phyloP scores from a whole-genome alignment of 2,113 vertebrate species.

The Ancistrus triradiatus region DNA sequence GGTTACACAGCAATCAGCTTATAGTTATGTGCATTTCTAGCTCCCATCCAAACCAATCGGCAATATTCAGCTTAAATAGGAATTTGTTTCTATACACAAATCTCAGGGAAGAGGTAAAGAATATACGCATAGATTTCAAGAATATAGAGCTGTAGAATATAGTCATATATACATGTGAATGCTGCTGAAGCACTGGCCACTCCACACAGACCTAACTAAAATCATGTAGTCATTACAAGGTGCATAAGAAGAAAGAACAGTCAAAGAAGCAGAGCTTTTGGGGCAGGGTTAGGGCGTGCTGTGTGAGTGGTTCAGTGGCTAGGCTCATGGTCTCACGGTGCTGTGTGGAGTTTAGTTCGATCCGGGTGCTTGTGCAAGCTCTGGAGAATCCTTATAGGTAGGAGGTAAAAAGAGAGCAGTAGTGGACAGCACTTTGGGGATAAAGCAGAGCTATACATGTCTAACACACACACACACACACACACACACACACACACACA shows the following conservation, averaged over 20 bases:
- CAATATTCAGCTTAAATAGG: conserved; percentile 11
- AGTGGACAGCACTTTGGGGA: conserved; percentile 63
- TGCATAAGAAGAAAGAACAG: conserved; percentile 23
- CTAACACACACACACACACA: conserved; percentile 31
- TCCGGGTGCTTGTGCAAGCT: conserved; percentile 26
- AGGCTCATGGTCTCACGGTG: conserved; percentile 5
- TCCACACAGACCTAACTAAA: conserved; percentile 10
- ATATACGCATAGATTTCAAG: conserved; percentile 22
- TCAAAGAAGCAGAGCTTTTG: conserved; percentile 21
- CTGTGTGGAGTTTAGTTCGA: conserved; percentile 12
- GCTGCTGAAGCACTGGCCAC: conserved; percentile 26
- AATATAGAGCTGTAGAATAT: conserved; percentile 27
- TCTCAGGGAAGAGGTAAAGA: conserved; percentile 16
- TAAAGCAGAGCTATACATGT: conserved; percentile 36
- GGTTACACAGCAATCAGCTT: conserved; percentile 17
- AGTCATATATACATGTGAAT: conserved; percentile 41
- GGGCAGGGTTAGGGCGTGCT: conserved; percentile 10
- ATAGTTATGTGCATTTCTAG: conserved; percentile 24
- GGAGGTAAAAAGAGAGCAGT: conserved; percentile 43
- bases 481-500: too few relatives aligned
- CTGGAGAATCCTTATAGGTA: conserved; percentile 39
- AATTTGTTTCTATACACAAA: conserved; percentile 22
- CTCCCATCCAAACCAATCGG: not conserved
- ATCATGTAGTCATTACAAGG: conserved; percentile 20
- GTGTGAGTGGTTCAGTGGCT: conserved; percentile 34